These are phyloP conservation scores for Drosophila elegans DNA, from an alignment of 1,140 invertebrate genomes.

Conservation along the genomic window DNA sequence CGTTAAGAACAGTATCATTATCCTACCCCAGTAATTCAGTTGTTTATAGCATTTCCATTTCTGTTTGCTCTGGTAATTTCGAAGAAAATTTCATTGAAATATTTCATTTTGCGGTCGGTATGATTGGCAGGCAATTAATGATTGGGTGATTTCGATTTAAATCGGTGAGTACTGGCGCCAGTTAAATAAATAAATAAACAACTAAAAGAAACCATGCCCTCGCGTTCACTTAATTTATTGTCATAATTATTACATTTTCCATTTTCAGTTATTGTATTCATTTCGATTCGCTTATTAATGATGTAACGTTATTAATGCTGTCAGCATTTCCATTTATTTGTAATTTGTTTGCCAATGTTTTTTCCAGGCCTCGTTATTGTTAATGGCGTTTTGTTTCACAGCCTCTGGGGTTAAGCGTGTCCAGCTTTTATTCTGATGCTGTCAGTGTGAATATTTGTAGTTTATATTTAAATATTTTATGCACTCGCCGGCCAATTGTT, in stretches of 20 bases:
- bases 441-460: slow-evolving; percentile 47
- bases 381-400: slow-evolving; percentile 53
- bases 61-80: slow-evolving; percentile 10
- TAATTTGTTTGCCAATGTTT: slow-evolving; percentile 40
- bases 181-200: slow-evolving; percentile 31
- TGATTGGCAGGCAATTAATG: slow-evolving; percentile 34
- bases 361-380: slow-evolving; percentile 50
- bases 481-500: slow-evolving; percentile 43
- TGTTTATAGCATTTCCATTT: slow-evolving; percentile 1
- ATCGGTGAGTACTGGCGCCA: background rate
- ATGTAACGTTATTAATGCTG: slow-evolving; percentile 60
- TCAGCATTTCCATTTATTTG: slow-evolving; percentile 65
- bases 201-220: background rate
- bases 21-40: background rate
- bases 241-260: slow-evolving; percentile 58
- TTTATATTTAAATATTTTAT: slow-evolving; percentile 44
- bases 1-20: background rate
- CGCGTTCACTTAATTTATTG: slow-evolving; percentile 47
- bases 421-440: background rate
- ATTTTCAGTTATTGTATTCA: slow-evolving; percentile 49
- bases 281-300: slow-evolving; percentile 63
- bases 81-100: slow-evolving; percentile 25
- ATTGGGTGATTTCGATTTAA: slow-evolving; percentile 22
- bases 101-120: slow-evolving; percentile 2
- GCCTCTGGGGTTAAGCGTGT: slow-evolving; percentile 18